Base-by-base conservation (phyloP, 2,797 vertebrate genomes). In the Threskiornis aethiopicus region DNA sequence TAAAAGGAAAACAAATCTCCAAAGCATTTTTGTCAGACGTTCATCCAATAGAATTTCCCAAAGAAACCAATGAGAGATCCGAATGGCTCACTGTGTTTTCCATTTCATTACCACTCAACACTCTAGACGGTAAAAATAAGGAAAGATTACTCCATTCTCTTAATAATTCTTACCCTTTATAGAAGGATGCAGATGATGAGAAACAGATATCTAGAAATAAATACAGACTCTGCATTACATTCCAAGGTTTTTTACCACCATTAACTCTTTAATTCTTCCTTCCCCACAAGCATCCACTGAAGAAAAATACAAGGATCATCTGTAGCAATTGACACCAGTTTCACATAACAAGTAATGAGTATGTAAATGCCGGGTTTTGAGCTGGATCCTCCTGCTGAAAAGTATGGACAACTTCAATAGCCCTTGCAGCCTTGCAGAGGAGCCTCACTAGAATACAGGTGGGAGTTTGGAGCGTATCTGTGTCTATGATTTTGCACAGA, bases 1-100 rank as follows among this genome's bases (percentile, higher is more conserved):
- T 65, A 71, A 84, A 89, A 88, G 79, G 44, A 71, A 61, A 91
- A 75, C 35, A 81, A 69, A 84, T 79, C 61, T 78, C 83, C 46
- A 88, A 90, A 88, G 83, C 7, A n/a, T 64, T 91, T 95, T 76
- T 86, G 41, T 90, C 46, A 88, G 76, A 69, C 82, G 52, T 46
- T 94, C 49, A 79, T 69, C 78, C 82, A 85, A 44, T 3, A 83
- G 37, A 76, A 92, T 47, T 92, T 46, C 35, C 58, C 62, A 86
- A 17, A 90, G 85, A 93, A 88, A 49, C 39, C 54, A 81, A 9
- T 8, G 54, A 46, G 41, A 57, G 25, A 72, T 58, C 19, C 46
- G 41, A 84, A 75, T 51, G 57, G n/a, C 37, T 90, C 5, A 2
- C 69, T 76, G 19, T 42, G 58, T 51, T 86, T 91, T 82, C 61